Evolutionary conservation across 2,888 invertebrate species (phyloP).

Genomic region (Odontocolon sp.): DNA sequence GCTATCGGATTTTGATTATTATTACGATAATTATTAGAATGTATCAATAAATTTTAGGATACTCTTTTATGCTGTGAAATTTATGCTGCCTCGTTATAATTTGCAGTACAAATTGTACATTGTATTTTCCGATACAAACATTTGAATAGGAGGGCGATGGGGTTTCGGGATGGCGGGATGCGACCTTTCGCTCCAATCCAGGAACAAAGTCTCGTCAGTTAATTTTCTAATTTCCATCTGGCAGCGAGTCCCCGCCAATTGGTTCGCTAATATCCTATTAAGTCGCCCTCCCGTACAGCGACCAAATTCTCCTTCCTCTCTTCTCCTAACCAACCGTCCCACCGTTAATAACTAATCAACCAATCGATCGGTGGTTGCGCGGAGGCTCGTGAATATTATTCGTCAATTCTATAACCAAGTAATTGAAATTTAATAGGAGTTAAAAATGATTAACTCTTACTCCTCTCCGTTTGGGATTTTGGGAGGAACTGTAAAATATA

Average conservation of each 20-base stretch:
- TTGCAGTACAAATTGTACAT: conserved; percentile 19
- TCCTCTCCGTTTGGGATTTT: too few relatives aligned
- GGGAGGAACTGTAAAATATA: too few relatives aligned
- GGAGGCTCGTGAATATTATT: background rate
- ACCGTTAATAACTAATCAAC: conserved; percentile 75
- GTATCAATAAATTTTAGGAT: background rate
- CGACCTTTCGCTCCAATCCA: conserved; percentile 17
- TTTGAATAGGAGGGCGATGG: background rate
- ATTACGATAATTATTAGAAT: too few relatives aligned
- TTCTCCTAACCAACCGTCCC: conserved; percentile 22
- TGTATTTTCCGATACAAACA: conserved; percentile 37
- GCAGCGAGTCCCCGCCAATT: conserved; percentile 66
- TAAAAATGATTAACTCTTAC: too few relatives aligned
- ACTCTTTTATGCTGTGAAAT: background rate
- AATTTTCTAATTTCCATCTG: conserved; percentile 74
- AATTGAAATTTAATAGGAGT: background rate
- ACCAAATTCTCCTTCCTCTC: conserved; percentile 3
- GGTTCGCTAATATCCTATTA: conserved; percentile 76
- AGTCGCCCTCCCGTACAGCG: conserved; percentile 63
- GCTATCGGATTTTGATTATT: too few relatives aligned
- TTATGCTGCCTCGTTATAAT: background rate
- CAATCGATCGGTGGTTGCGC: conserved; percentile 61
- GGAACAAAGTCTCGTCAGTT: conserved; percentile 61
- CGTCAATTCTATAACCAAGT: background rate
- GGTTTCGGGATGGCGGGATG: background rate